A percentile compares a stretch with the other conserved stretches of the same genome.
Conservation (phyloP, 2,797 vertebrate species). For the Tamandua tetradactyla region DNA sequence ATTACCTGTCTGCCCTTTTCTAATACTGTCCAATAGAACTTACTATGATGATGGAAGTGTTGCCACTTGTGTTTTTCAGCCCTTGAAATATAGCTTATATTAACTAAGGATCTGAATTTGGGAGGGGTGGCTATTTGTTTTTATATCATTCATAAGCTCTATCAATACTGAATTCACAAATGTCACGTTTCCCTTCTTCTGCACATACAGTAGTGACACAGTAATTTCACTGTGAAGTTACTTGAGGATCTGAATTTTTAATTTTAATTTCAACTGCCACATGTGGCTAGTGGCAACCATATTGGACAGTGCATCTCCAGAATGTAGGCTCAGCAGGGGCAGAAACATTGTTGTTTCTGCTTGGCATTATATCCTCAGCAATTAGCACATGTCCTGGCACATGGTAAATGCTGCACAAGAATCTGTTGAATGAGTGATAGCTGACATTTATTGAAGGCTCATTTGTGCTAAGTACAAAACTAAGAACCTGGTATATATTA, state of each 20-base stretch:
- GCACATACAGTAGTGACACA: not conserved
- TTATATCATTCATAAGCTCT: slow-evolving; percentile 5
- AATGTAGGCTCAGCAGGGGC: not conserved
- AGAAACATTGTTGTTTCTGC: not conserved
- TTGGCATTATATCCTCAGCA: not conserved
- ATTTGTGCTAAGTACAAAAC: not conserved
- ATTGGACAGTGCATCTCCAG: not conserved
- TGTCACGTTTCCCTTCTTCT: slow-evolving; percentile 39
- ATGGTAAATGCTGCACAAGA: not conserved
- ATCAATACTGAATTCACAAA: slow-evolving; percentile 20
- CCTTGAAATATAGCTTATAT: not conserved
- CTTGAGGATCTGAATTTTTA: not conserved
- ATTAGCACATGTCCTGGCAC: not conserved
- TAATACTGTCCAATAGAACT: not conserved
- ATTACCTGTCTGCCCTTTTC: not conserved
- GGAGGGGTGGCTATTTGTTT: not conserved
- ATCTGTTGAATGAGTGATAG: not conserved
- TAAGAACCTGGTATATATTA: not conserved
- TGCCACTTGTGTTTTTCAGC: not conserved
- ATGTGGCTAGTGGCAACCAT: not conserved
- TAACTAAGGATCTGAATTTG: not conserved
- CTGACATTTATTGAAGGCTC: not conserved
- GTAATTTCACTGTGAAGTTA: slow-evolving; percentile 71
- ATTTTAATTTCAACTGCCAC: not conserved
- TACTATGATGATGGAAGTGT: not conserved